Percentiles rank a stretch among this genome's conserved stretches.
These are phyloP conservation scores for Anguilla rostrata DNA, from an alignment of 2,113 vertebrate species.

Conservation along the genomic window DNA sequence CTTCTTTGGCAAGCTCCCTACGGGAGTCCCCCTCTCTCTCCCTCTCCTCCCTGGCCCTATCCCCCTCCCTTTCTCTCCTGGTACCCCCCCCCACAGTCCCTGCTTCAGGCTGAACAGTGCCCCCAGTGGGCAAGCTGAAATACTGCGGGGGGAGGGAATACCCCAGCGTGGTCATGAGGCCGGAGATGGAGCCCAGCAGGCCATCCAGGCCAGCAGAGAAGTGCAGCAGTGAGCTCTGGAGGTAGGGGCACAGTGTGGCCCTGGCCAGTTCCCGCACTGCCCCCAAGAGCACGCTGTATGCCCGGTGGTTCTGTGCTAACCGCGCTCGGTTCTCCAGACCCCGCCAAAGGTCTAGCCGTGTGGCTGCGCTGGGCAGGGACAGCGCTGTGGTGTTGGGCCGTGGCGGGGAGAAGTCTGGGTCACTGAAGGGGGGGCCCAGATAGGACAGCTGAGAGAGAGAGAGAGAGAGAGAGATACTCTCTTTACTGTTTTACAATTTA, in stretches of 20 bases:
- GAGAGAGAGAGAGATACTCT: slow-evolving; percentile 4
- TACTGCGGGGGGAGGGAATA: slow-evolving; percentile 73
- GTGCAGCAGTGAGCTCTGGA: slow-evolving; percentile 85
- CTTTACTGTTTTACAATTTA: too few relatives aligned
- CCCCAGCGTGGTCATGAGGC: slow-evolving; percentile 86
- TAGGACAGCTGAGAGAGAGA: slow-evolving; percentile 81
- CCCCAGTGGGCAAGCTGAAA: slow-evolving; percentile 22
- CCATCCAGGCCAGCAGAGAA: slow-evolving; percentile 92
- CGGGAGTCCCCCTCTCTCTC: slow-evolving; percentile 40
- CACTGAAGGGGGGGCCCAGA: slow-evolving; percentile 92
- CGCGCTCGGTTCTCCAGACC: slow-evolving; percentile 89
- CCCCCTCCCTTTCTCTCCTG: slow-evolving; percentile 40
- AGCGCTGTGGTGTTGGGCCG: slow-evolving; percentile 81
- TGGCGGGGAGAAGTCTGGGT: slow-evolving; percentile 92
- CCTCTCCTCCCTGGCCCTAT: slow-evolving; percentile 31
- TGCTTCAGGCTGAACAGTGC: slow-evolving; percentile 4
- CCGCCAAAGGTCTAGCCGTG: slow-evolving; percentile 87
- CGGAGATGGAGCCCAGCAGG: slow-evolving; percentile 87
- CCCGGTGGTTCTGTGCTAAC: slow-evolving; percentile 90
- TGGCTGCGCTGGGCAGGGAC: slow-evolving; percentile 87
- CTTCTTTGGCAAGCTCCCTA: slow-evolving; percentile 24
- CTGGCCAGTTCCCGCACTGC: slow-evolving; percentile 84
- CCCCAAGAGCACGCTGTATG: slow-evolving; percentile 90
- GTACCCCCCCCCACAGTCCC: slow-evolving; percentile 27
- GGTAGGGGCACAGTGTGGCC: slow-evolving; percentile 80